These are phyloP conservation scores for Xyliphius kryptos DNA, from an alignment of 2,113 vertebrate species.

Conservation along the genomic window DNA sequence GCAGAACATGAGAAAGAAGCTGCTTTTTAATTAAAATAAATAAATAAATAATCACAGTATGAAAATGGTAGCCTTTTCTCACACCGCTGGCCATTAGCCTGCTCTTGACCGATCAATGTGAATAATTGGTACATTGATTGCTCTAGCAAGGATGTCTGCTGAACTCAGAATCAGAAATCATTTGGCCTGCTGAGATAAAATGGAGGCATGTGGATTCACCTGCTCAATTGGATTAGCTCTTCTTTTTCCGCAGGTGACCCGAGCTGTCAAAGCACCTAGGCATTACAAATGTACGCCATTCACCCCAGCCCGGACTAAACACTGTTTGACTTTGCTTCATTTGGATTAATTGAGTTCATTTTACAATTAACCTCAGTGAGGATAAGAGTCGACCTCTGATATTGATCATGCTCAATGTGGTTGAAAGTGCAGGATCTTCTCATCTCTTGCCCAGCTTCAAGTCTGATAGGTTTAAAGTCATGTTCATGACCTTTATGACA, in stretches of 20 bases:
- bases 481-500: no score
- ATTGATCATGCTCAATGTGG: no score
- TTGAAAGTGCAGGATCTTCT: no score
- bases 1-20: no score
- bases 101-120: conserved; percentile 24
- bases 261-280: conserved; percentile 30
- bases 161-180: conserved; percentile 41
- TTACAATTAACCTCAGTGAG: conserved; percentile 41
- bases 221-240: conserved; percentile 41
- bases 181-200: conserved; percentile 32
- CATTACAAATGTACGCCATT: conserved; percentile 25
- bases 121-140: conserved; percentile 33
- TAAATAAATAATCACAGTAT: no score
- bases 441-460: no score
- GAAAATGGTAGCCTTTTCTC: neutral
- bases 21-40: no score
- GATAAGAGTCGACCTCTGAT: no score
- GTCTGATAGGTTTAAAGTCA: no score
- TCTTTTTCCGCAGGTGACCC: conserved; percentile 29
- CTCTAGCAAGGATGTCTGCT: conserved; percentile 20
- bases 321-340: conserved; percentile 47
- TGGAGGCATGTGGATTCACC: conserved; percentile 40
- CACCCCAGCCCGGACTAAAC: conserved; percentile 28
- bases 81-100: conserved; percentile 18
- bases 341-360: conserved; percentile 40